Conservation (phyloP, 2,113 vertebrate genomes). For the Callionymus lyra region DNA sequence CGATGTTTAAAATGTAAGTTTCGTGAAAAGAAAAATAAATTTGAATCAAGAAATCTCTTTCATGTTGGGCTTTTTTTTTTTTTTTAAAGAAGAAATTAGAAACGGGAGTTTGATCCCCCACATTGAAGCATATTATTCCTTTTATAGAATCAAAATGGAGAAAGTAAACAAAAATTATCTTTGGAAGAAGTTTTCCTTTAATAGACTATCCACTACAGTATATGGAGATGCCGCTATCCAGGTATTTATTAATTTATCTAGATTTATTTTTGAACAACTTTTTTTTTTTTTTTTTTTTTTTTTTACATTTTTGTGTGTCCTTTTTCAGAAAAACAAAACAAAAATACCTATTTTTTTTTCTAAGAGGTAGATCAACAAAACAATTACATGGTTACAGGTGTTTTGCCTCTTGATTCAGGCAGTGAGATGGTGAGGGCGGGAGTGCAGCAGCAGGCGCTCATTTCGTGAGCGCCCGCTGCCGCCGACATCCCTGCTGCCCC, state of each 20-base stretch:
- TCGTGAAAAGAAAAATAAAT: conserved; percentile 46
- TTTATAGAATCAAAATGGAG: conserved; percentile 53
- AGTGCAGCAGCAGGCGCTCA: conserved; percentile 15
- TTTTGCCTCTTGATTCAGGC: conserved; percentile 52
- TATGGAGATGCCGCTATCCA: conserved; percentile 82
- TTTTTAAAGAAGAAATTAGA: conserved; percentile 16
- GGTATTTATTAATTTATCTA: conserved; percentile 69
- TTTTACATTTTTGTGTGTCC: conserved; percentile 56
- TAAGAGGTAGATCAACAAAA: conserved; percentile 97
- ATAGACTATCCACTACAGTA: conserved; percentile 79
- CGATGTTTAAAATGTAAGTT: conserved; percentile 50
- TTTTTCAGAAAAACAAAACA: conserved; percentile 46
- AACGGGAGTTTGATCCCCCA: conserved; percentile 29
- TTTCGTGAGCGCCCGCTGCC: too few species aligned
- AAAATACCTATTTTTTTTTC: conserved; percentile 70
- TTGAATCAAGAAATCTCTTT: conserved; percentile 54
- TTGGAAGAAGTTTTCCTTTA: conserved; percentile 75
- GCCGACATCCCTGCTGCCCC: too few species aligned
- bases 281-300: conserved; percentile 41
- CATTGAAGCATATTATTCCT: conserved; percentile 40
- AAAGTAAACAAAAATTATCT: conserved; percentile 70
- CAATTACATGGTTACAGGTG: conserved; percentile 60
- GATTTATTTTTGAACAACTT: conserved; percentile 57
- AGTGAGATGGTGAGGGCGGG: conserved; percentile 27
- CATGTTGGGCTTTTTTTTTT: conserved; percentile 34